phyloP scores from a whole-genome alignment of 2,888 invertebrate genomes.

The Hirtodrosophila confusa region DNA sequence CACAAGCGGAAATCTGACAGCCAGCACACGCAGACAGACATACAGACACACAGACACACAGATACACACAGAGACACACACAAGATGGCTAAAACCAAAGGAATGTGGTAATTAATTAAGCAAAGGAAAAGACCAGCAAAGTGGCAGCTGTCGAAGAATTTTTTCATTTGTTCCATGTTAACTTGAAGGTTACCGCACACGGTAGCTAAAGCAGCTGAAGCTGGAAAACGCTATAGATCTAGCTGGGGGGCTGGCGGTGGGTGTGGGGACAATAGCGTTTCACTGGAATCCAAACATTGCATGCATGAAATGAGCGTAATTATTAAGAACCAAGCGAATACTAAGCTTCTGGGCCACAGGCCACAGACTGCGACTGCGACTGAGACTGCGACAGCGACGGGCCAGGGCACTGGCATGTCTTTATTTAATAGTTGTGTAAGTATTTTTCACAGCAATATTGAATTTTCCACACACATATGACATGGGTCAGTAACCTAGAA shows the following conservation, averaged over 20 bases:
- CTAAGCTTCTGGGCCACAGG: slow-evolving; percentile 47
- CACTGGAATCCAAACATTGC: slow-evolving; percentile 74
- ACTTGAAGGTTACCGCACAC: slow-evolving; percentile 58
- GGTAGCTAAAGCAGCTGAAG: slow-evolving; percentile 21
- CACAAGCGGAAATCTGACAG: slow-evolving; percentile 50
- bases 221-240: slow-evolving; percentile 10
- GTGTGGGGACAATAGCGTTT: slow-evolving; percentile 57
- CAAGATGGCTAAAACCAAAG: slow-evolving; percentile 31
- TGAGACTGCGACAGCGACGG: slow-evolving; percentile 3
- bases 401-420: slow-evolving; percentile 51
- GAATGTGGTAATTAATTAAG: slow-evolving; percentile 75
- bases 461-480: slow-evolving; percentile 80
- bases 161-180: slow-evolving; percentile 71
- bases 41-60: slow-evolving; percentile 4
- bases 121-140: slow-evolving; percentile 48
- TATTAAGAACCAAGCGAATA: slow-evolving; percentile 70
- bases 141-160: slow-evolving; percentile 72
- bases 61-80: slow-evolving; percentile 1
- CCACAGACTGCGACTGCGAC: slow-evolving; percentile 15
- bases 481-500: slow-evolving; percentile 80
- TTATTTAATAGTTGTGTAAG: slow-evolving; percentile 75
- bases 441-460: slow-evolving; percentile 79
- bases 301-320: slow-evolving; percentile 80
- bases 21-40: slow-evolving; percentile 19
- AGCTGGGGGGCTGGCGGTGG: slow-evolving; percentile 26